Percentiles rank a stretch among this genome's conserved stretches.
These are phyloP conservation scores for Stenichneumon culpator DNA, from an alignment of 2,888 invertebrate genomes.

Conservation along the genomic window DNA sequence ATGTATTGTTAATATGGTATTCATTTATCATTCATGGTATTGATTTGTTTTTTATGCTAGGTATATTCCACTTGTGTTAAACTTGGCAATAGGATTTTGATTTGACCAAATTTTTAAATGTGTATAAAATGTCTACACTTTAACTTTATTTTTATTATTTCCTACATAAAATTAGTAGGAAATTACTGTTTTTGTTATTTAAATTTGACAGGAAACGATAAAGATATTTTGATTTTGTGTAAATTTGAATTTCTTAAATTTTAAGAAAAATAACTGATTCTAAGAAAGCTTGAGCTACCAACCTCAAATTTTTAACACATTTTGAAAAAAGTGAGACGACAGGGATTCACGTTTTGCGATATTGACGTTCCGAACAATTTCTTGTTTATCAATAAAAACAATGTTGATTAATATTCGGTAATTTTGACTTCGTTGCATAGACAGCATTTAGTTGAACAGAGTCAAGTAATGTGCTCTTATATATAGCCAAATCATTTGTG, in stretches of 20 bases:
- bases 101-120: too few relatives aligned
- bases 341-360: neutral
- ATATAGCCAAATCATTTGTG: neutral
- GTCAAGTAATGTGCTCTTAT: too few relatives aligned
- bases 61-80: too few relatives aligned
- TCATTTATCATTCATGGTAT: too few relatives aligned
- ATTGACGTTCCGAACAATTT: neutral
- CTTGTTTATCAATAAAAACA: too few relatives aligned
- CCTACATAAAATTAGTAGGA: neutral
- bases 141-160: neutral
- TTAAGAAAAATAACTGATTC: neutral
- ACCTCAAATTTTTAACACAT: neutral
- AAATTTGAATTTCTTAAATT: neutral
- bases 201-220: too few relatives aligned
- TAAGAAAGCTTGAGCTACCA: neutral
- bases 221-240: too few relatives aligned
- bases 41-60: too few relatives aligned
- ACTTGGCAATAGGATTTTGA: too few relatives aligned
- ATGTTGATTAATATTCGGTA: neutral
- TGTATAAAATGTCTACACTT: neutral
- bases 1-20: too few relatives aligned
- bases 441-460: too few relatives aligned
- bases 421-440: too few relatives aligned
- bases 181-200: neutral
- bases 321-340: neutral